phyloP scores from a whole-genome alignment of 2,113 vertebrate species.

The Psophia crepitans region DNA sequence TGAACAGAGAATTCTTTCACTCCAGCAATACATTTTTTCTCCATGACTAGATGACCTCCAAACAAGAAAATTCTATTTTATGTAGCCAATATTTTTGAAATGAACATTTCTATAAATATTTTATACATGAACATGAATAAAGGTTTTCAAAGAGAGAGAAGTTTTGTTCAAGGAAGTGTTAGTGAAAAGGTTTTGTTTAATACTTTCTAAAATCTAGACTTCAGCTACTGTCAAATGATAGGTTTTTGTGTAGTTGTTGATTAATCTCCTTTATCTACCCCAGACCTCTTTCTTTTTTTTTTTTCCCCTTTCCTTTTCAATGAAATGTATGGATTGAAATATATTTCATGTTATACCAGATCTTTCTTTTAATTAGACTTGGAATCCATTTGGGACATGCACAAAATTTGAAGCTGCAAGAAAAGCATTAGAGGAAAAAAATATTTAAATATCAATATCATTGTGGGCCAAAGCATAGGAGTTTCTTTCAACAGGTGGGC shows the following conservation, averaged over 20 bases:
- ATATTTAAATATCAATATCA: not conserved
- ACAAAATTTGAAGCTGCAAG: not conserved
- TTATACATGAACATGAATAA: not conserved
- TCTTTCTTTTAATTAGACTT: not conserved
- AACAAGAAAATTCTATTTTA: not conserved
- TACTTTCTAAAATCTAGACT: not conserved
- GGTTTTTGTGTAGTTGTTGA: not conserved
- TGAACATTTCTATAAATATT: not conserved
- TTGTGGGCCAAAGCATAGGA: not conserved
- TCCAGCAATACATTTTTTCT: not conserved
- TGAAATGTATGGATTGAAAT: not conserved
- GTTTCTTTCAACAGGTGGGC: not conserved
- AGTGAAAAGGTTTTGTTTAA: not conserved
- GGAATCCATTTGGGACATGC: not conserved
- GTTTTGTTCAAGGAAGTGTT: not conserved
- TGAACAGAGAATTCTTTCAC: not conserved
- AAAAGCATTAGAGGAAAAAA: not conserved
- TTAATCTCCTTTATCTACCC: not conserved
- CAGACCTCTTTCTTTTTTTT: not conserved
- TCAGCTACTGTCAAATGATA: not conserved
- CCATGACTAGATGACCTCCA: not conserved
- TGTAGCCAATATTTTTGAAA: not conserved
- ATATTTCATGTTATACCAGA: not conserved
- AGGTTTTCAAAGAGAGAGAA: not conserved
- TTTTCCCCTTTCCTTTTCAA: not conserved